These are phyloP conservation scores for Bradypodion pumilum DNA, from an alignment of 2,797 vertebrate species.

Conservation along the genomic window DNA sequence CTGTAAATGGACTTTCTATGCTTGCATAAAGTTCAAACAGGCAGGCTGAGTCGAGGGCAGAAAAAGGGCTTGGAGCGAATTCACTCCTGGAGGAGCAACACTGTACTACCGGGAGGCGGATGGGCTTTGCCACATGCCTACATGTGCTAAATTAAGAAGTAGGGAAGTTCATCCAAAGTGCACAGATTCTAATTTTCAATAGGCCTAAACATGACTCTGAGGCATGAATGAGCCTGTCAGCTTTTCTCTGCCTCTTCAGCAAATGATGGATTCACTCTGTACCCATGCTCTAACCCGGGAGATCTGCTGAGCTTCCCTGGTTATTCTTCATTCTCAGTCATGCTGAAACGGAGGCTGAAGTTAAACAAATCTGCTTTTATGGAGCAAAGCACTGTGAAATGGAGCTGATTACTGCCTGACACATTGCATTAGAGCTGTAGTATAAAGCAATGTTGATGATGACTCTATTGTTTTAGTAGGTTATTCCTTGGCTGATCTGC, in stretches of 20 bases:
- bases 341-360: conserved; percentile 86
- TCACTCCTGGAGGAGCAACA: conserved; percentile 63
- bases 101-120: conserved; percentile 65
- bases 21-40: conserved; percentile 67
- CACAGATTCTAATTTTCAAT: conserved; percentile 89
- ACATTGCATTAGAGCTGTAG: conserved; percentile 81
- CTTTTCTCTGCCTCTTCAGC: conserved; percentile 79
- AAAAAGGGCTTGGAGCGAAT: conserved; percentile 65
- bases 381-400: conserved; percentile 85
- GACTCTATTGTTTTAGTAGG: conserved; percentile 73
- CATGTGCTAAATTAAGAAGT: conserved; percentile 77
- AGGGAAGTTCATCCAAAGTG: conserved; percentile 87
- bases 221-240: conserved; percentile 90
- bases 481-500: conserved; percentile 3
- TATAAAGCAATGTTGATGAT: conserved; percentile 65
- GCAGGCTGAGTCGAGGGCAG: conserved; percentile 55
- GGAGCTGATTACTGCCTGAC: conserved; percentile 93
- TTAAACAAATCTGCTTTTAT: conserved; percentile 92
- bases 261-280: conserved; percentile 78
- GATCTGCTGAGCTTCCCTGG: conserved; percentile 70
- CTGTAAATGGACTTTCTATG: conserved; percentile 56
- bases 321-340: conserved; percentile 83
- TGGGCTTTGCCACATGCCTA: conserved; percentile 68
- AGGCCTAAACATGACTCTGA: conserved; percentile 88
- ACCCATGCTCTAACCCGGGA: conserved; percentile 72